Conservation (phyloP, 2,113 vertebrate genomes). For the Leptobrachium ailaonicum region DNA sequence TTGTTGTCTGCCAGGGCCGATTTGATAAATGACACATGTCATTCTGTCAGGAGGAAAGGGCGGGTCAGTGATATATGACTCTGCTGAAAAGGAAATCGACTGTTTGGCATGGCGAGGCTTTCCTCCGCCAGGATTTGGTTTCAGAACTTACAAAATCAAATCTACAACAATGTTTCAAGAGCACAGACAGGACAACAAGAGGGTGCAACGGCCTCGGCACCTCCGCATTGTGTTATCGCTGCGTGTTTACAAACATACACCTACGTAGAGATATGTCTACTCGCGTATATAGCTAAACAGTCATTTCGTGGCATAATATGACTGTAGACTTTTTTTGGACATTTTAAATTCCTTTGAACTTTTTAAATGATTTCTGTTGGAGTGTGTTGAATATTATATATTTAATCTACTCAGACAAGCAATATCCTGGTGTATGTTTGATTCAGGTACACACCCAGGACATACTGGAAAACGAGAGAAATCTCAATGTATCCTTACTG, state of each 20-base stretch:
- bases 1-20: constrained; percentile 77
- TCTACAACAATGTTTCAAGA: constrained; percentile 78
- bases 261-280: not conserved
- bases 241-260: not conserved
- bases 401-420: too few relatives aligned
- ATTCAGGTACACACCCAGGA: too few relatives aligned
- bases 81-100: constrained; percentile 95
- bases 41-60: constrained; percentile 96
- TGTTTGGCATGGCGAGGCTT: constrained; percentile 88
- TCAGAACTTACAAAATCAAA: constrained; percentile 85
- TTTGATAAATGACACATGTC: constrained; percentile 99
- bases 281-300: not conserved
- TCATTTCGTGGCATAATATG: not conserved
- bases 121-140: constrained; percentile 76
- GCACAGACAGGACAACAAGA: constrained; percentile 69
- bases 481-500: too few relatives aligned
- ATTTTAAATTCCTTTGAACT: too few relatives aligned
- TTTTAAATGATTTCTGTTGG: too few relatives aligned
- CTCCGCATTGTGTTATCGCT: too few relatives aligned
- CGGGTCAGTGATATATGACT: constrained; percentile 95
- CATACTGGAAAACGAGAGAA: too few relatives aligned
- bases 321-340: too few relatives aligned
- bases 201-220: constrained; percentile 54
- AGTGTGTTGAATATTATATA: too few relatives aligned
- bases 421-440: too few relatives aligned